These are phyloP conservation scores for Coracias cyanogaster DNA, from an alignment of 2,797 vertebrate genomes.

Conservation along the genomic window DNA sequence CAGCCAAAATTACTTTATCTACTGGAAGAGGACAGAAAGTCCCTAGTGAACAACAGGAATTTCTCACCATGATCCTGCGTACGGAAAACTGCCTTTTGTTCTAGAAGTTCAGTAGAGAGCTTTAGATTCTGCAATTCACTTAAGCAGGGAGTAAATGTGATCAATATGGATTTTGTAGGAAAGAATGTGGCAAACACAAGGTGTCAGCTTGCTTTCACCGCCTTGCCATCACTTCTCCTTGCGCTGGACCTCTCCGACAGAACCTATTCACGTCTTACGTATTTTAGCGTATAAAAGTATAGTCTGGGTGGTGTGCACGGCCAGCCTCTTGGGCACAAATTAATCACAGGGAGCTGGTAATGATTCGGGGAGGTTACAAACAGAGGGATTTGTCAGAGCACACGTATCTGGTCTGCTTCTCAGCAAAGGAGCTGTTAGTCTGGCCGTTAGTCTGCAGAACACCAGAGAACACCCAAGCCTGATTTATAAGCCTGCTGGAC, in stretches of 20 bases:
- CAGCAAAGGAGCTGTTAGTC: accelerated
- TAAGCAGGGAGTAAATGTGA: not conserved
- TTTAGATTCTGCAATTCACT: not conserved
- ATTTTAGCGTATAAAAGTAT: not conserved
- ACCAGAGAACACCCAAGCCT: not conserved
- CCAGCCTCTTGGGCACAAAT: not conserved
- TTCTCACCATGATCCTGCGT: not conserved
- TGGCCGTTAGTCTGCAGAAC: not conserved
- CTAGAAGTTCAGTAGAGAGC: not conserved
- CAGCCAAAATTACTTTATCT: not conserved
- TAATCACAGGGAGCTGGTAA: not conserved
- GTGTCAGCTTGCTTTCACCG: not conserved
- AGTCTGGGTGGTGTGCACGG: not conserved
- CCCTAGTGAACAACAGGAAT: not conserved
- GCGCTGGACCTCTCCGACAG: not conserved
- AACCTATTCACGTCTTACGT: accelerated
- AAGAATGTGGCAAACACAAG: not conserved
- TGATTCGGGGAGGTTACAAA: not conserved
- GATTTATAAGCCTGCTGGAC: not conserved
- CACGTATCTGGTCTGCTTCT: not conserved
- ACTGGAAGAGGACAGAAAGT: not conserved
- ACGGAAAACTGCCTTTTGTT: not conserved
- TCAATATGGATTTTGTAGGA: not conserved
- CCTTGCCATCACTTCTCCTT: not conserved
- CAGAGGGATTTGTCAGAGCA: not conserved